phyloP scores from a whole-genome alignment of 2,797 vertebrate genomes.

The Malacoctenus gilli region DNA sequence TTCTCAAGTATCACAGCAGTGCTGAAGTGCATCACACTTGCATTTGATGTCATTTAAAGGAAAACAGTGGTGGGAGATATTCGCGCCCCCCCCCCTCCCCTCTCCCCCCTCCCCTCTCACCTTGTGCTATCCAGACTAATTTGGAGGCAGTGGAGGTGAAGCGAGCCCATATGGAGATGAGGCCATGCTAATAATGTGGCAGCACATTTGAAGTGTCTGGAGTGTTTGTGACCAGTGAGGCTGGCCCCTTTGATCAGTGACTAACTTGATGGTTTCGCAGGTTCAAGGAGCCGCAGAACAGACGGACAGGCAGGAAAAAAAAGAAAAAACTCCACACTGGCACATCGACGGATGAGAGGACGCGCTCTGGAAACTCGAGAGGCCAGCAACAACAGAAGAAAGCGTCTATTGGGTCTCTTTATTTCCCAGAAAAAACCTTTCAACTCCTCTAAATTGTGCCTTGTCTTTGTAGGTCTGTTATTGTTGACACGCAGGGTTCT shows the following conservation, averaged over 20 bases:
- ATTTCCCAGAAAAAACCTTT: constrained; percentile 54
- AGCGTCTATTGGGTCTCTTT: constrained; percentile 63
- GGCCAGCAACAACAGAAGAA: constrained; percentile 60
- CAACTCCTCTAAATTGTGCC: constrained; percentile 41
- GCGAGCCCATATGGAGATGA: constrained; percentile 77
- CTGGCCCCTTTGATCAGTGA: constrained; percentile 72
- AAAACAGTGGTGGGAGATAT: constrained; percentile 43
- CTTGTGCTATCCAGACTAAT: constrained; percentile 72
- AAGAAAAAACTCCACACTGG: constrained; percentile 1
- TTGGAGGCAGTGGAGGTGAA: constrained; percentile 56
- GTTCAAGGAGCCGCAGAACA: constrained; percentile 66
- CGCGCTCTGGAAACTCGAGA: constrained; percentile 54
- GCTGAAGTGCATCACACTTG: constrained; percentile 61
- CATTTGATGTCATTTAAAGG: constrained; percentile 68
- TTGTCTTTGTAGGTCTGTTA: constrained; percentile 10
- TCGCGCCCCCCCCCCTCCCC: constrained; percentile 34
- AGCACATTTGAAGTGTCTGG: constrained; percentile 78
- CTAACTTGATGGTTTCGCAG: constrained; percentile 76
- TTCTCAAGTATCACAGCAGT: constrained; percentile 47
- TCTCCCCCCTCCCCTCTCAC: constrained; percentile 33
- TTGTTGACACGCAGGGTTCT: constrained; percentile 15
- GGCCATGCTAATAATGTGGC: constrained; percentile 72
- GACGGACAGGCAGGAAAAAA: constrained; percentile 51
- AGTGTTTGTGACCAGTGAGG: constrained; percentile 70
- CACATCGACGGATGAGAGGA: constrained; percentile 50